Evolutionary conservation across 2,797 vertebrate genomes (phyloP).

Genomic region (Parauchenoglanis ngamensis): DNA sequence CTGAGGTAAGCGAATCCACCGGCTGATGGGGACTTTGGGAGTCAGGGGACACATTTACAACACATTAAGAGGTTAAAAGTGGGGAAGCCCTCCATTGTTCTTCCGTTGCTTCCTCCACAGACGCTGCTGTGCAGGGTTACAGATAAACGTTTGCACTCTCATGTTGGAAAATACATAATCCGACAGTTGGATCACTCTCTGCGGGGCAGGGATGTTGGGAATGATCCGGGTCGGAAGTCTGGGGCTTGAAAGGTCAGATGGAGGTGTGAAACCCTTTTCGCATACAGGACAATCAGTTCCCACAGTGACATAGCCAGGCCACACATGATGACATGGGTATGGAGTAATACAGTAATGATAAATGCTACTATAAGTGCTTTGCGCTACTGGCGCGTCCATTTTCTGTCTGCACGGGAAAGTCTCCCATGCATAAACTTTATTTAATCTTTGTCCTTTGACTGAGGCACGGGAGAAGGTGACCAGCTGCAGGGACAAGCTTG

Average conservation of each 20-base stretch:
- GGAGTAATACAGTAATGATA: conserved; percentile 24
- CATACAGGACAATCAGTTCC: conserved; percentile 46
- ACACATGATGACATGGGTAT: conserved; percentile 23
- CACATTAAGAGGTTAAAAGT: conserved; percentile 83
- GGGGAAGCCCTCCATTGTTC: conserved; percentile 78
- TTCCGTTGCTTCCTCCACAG: conserved; percentile 70
- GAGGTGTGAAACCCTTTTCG: conserved; percentile 14
- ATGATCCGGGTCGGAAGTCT: conserved; percentile 68
- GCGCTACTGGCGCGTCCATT: background rate
- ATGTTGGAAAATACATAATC: conserved; percentile 54
- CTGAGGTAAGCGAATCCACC: conserved; percentile 76
- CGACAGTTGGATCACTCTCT: conserved; percentile 75
- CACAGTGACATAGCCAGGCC: conserved; percentile 40
- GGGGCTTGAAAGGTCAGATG: conserved; percentile 48
- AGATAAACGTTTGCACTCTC: conserved; percentile 36
- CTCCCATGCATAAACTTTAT: conserved; percentile 42
- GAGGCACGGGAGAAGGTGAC: conserved; percentile 43
- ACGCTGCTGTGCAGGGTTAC: conserved; percentile 41
- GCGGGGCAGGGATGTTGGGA: conserved; percentile 65
- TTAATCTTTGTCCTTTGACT: conserved; percentile 53
- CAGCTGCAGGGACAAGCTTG: conserved; percentile 35
- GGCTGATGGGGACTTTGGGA: conserved; percentile 72
- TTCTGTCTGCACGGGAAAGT: background rate
- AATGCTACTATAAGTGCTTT: conserved; percentile 27
- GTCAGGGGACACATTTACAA: conserved; percentile 78